Evolutionary conservation across 2,797 vertebrate species (phyloP), one percentile per base, ranked within the genome.

Genomic region (Linurgus olivaceus): DNA sequence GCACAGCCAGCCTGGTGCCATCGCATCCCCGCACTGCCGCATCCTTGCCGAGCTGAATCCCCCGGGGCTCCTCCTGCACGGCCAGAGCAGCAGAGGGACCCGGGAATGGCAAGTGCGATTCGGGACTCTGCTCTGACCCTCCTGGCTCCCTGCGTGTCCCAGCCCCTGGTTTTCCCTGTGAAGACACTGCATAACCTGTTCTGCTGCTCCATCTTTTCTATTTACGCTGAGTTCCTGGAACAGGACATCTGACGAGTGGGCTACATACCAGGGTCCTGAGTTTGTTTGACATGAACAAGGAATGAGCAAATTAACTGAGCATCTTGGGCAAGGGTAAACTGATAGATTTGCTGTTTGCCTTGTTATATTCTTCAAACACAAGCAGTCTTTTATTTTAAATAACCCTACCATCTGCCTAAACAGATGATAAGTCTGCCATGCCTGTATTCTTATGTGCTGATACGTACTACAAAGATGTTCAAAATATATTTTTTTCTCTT

Each of bases 11-110:
- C 59, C 21, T 3, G 38, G 1, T 23, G 48, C 47, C 25, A 2
- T 2, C 52, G 28, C 58, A 15, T 7, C n/a, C 38, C 2, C 38
- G 15, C 47, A 4, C 8, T 14, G 48, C 42, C 48, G 16, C 58
- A 4, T 9, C 35, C 2, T 19, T 12, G 1, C 10, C 6, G 2
- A 38, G 8, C 51, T 20, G 26, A 29, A 24, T 3, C 2, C 4
- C 21, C 8, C 14, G 31, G 29, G 11, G 28, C 19, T 26, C 33
- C 0, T 8, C 24, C 13, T 11, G 47, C 17, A 0, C 23, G 2
- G 4, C 62, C 12, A 1, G 18, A 3, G 40, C 17, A 4, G 47
- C 70, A 5, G 7, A 1, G 17, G 25, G 14, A 3, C 20, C 33
- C 13, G 12, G 63, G 33, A 23, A 24, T 5, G 13, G 15, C 40